phyloP scores from a whole-genome alignment of 2,797 vertebrate species.

The Nyctalus aviator region DNA sequence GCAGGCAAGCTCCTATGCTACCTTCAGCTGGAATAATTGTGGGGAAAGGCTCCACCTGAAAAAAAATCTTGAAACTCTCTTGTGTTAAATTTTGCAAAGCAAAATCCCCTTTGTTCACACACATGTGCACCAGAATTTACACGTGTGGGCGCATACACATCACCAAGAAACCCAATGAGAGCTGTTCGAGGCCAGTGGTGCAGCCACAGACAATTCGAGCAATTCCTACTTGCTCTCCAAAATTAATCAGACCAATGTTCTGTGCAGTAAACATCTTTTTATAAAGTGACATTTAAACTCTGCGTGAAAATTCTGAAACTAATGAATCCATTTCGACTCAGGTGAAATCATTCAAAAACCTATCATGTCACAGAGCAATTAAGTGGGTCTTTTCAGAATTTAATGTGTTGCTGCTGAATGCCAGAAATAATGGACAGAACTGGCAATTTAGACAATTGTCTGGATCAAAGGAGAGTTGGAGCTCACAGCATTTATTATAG shows the following conservation, averaged over 20 bases:
- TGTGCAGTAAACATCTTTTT: conserved; percentile 76
- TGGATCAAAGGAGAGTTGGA: background rate
- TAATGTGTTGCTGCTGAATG: background rate
- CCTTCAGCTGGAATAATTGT: background rate
- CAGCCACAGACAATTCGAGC: conserved; percentile 6
- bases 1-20: background rate
- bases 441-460: background rate
- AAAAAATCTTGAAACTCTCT: background rate
- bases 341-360: conserved; percentile 72
- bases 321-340: conserved; percentile 73
- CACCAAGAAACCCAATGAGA: background rate
- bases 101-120: background rate
- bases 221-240: conserved; percentile 70
- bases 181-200: conserved; percentile 11
- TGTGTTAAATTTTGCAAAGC: background rate
- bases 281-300: conserved; percentile 78
- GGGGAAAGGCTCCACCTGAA: background rate
- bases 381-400: conserved; percentile 65
- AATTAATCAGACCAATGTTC: conserved; percentile 64
- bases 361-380: conserved; percentile 74
- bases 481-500: background rate
- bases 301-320: conserved; percentile 75
- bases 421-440: background rate
- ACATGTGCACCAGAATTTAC: background rate
- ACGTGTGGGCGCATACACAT: background rate